Evolutionary conservation across 1,140 invertebrate species (phyloP).

Genomic region (Ooceraea biroi): DNA sequence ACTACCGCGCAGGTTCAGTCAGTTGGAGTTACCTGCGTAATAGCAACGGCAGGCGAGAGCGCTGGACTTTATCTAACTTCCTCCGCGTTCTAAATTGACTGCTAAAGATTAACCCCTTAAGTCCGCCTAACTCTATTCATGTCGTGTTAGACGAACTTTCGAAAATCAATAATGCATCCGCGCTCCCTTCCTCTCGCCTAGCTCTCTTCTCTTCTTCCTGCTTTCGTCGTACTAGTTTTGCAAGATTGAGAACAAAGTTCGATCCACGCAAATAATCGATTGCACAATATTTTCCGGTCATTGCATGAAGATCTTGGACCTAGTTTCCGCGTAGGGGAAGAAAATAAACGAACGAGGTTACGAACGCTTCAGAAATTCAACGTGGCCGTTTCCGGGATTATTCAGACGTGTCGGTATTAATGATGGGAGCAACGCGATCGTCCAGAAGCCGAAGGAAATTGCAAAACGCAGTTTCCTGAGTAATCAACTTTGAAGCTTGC

Average conservation of each 20-base stretch:
- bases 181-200: slow-evolving; percentile 19
- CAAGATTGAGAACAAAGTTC: slow-evolving; percentile 57
- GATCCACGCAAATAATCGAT: slow-evolving; percentile 18
- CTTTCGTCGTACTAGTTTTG: slow-evolving; percentile 26
- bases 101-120: slow-evolving; percentile 70
- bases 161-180: slow-evolving; percentile 66
- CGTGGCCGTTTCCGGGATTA: slow-evolving; percentile 50
- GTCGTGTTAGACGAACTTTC: slow-evolving; percentile 57
- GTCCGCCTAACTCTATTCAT: slow-evolving; percentile 61
- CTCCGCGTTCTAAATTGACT: slow-evolving; percentile 65
- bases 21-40: slow-evolving; percentile 50
- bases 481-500: slow-evolving; percentile 67
- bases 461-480: slow-evolving; percentile 53
- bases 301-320: not conserved
- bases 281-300: slow-evolving; percentile 28
- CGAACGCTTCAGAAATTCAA: slow-evolving; percentile 46
- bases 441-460: slow-evolving; percentile 53
- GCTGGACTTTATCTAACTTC: slow-evolving; percentile 72
- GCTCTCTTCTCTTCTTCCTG: not conserved
- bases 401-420: slow-evolving; percentile 67
- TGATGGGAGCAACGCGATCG: slow-evolving; percentile 46
- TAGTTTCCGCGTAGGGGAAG: not conserved
- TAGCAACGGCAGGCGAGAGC: slow-evolving; percentile 31
- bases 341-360: slow-evolving; percentile 40
- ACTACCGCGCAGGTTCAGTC: slow-evolving; percentile 69